These are phyloP conservation scores for Microctonus aethiopoides DNA, from an alignment of 2,888 invertebrate species.

Conservation along the genomic window DNA sequence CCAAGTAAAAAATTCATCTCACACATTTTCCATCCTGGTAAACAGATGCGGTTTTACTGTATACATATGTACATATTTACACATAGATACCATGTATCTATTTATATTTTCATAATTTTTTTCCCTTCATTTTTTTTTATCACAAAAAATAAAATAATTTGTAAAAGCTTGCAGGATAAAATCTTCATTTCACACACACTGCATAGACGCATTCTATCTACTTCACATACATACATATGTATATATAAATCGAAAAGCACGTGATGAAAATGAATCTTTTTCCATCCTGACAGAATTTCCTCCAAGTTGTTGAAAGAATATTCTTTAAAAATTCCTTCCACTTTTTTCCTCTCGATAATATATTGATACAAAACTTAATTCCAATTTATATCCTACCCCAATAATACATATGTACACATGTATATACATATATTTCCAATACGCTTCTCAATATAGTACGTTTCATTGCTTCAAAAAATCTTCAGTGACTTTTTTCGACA, in stretches of 20 bases:
- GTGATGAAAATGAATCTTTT: not conserved
- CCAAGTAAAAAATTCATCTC: not conserved
- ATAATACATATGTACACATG: too few relatives aligned
- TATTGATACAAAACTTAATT: not conserved
- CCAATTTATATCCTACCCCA: too few relatives aligned
- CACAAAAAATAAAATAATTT: not conserved
- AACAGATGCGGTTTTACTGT: not conserved
- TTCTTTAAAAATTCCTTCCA: not conserved
- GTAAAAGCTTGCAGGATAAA: not conserved
- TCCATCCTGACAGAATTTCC: not conserved
- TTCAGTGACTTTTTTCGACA: slow-evolving; percentile 9
- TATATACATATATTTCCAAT: not conserved
- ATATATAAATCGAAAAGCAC: not conserved
- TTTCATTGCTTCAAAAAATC: slow-evolving; percentile 16
- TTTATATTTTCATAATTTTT: not conserved
- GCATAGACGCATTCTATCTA: not conserved
- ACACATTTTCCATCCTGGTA: not conserved
- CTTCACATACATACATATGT: not conserved
- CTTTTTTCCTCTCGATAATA: not conserved
- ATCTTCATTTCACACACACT: not conserved
- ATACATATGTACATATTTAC: not conserved
- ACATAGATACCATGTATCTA: not conserved
- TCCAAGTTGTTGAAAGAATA: not conserved
- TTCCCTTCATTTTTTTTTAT: not conserved
- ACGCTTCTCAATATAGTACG: slow-evolving; percentile 6